phyloP scores from a whole-genome alignment of 2,888 invertebrate species.

The Parapristionchus giblindavisi region DNA sequence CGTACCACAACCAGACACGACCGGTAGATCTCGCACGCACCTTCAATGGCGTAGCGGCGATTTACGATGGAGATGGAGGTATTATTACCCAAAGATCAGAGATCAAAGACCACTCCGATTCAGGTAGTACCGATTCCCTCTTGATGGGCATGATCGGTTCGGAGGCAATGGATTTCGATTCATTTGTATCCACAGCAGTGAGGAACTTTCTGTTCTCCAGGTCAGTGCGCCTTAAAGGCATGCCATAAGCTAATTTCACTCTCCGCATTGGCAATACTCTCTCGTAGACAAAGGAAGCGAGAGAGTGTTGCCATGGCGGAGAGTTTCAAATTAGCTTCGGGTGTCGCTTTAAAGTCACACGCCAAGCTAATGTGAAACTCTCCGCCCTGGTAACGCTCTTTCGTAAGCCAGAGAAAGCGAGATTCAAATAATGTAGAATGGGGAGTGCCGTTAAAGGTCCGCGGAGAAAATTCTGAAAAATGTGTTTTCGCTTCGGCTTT shows the following conservation, averaged over 20 bases:
- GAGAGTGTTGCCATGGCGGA: too few species aligned
- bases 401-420: background rate
- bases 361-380: too few species aligned
- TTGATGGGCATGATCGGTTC: slow-evolving; percentile 65
- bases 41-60: slow-evolving; percentile 89
- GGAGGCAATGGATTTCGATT: slow-evolving; percentile 64
- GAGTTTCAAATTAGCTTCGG: too few species aligned
- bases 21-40: slow-evolving; percentile 79
- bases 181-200: slow-evolving; percentile 56
- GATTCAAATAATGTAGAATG: background rate
- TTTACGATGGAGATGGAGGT: slow-evolving; percentile 71
- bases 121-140: slow-evolving; percentile 65
- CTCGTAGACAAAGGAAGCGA: too few species aligned
- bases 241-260: too few species aligned
- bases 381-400: too few species aligned
- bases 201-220: slow-evolving; percentile 43
- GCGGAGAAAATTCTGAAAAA: too few species aligned
- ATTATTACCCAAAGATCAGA: background rate
- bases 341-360: too few species aligned
- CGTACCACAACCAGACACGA: slow-evolving; percentile 48
- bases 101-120: background rate
- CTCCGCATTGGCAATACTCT: too few species aligned
- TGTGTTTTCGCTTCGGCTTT: too few species aligned
- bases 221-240: too few species aligned
- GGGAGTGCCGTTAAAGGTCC: too few species aligned